Evolutionary conservation across 1,140 invertebrate species (phyloP), one percentile per base, ranked within the genome.

Genomic region (Condylostylus longicornis): DNA sequence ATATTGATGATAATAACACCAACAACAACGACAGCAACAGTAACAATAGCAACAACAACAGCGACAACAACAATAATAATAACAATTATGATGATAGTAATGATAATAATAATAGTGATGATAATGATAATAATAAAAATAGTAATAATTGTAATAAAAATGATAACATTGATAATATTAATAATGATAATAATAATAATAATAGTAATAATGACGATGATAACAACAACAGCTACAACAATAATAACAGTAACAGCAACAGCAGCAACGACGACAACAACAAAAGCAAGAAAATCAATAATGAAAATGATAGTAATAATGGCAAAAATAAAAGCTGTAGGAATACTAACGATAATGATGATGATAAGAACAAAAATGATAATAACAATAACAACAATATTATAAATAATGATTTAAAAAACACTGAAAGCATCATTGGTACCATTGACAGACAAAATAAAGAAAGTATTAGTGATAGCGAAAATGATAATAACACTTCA

Each of bases 151-250:
- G 25, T n/a, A 27, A n/a, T n/a, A 10, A 4, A 10, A 4, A 27
- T 10, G 25, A 27, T 32, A 57, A 50, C n/a, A 48, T 60, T 47
- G 58, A 60, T 21, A 50, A 49, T 9, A 54, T 57, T 34, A 58
- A 62, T 43, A 40, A 48, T 17, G 58, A 62, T 42, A 50, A 54
- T 13, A 57, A 59, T 41, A 48, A 45, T 20, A 57, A 62, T 47
- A 47, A 51, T 43, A 56, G 61, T 48, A 50, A 50, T 47, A 55
- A 60, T 41, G n/a, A 15, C 18, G 38, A 40, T 19, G 25, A n/a
- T 13, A 10, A 27, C 25, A 57, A 61, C 30, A 32, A 32, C 15
- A 15, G 18, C 15, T 17, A 32, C 15, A 18, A 32, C 23, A 25
- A 25, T n/a, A 32, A 17, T 8, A 32, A 13, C 12, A 32, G n/a